phyloP scores from a whole-genome alignment of 2,113 vertebrate genomes.

The Pardalotus punctatus region DNA sequence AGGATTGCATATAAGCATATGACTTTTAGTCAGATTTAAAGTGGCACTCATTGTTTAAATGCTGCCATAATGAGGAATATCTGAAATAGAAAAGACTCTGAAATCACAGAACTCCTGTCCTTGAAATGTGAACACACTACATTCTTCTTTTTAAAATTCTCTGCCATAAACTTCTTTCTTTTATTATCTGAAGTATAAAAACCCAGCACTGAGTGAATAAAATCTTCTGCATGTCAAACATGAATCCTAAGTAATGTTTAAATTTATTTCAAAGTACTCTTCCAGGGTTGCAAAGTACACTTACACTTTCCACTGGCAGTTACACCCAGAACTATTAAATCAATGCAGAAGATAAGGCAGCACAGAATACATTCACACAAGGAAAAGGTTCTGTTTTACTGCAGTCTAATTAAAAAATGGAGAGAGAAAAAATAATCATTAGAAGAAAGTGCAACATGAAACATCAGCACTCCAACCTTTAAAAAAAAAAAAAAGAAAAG shows the following conservation, averaged over 20 bases:
- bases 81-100: neutral
- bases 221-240: neutral
- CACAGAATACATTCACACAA: neutral
- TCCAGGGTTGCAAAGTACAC: neutral
- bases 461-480: neutral
- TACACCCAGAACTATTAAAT: neutral
- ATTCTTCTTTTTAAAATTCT: neutral
- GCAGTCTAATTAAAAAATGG: neutral
- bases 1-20: neutral
- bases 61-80: neutral
- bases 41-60: neutral
- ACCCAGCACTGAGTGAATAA: neutral
- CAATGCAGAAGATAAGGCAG: neutral
- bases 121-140: neutral
- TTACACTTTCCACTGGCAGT: neutral
- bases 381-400: neutral
- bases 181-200: neutral
- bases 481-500: neutral
- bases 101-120: neutral
- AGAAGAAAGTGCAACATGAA: neutral
- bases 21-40: neutral
- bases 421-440: neutral
- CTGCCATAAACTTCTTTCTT: neutral
- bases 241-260: neutral
- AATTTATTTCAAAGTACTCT: neutral